phyloP scores from a whole-genome alignment of 2,888 invertebrate species.

The Mesopsocus fuscifrons region DNA sequence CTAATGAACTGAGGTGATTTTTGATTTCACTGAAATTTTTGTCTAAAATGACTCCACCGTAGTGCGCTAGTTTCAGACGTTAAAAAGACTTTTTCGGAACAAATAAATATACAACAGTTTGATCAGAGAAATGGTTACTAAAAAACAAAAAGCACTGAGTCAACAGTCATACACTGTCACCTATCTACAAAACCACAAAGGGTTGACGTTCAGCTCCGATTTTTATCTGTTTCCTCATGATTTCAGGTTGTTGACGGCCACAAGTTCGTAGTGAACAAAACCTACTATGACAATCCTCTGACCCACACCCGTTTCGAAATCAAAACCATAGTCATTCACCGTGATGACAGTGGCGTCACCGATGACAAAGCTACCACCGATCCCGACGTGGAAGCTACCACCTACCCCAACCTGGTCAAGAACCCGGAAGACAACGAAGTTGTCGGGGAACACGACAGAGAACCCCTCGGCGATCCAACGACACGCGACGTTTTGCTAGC shows the following conservation, averaged over 20 bases:
- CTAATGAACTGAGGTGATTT: too few species aligned
- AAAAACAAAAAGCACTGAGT: too few species aligned
- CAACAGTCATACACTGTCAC: too few species aligned
- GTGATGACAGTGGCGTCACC: neutral
- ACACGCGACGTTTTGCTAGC: neutral
- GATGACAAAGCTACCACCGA: neutral
- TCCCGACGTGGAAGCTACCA: neutral
- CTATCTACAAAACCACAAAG: too few species aligned
- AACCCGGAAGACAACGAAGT: constrained; percentile 2
- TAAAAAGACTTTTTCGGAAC: too few species aligned
- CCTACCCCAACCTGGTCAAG: neutral
- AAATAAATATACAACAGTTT: too few species aligned
- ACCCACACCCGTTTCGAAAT: constrained; percentile 11
- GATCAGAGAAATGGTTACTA: too few species aligned
- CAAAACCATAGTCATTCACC: constrained; percentile 10
- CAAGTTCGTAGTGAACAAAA: constrained; percentile 12
- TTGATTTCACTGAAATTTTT: too few species aligned
- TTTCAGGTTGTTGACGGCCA: constrained; percentile 12
- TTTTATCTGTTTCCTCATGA: too few species aligned
- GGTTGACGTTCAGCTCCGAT: too few species aligned
- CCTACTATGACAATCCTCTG: constrained; percentile 11
- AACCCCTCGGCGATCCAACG: neutral
- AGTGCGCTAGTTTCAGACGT: too few species aligned
- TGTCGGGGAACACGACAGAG: neutral
- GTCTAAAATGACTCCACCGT: too few species aligned